These are phyloP conservation scores for Sciaenops ocellatus DNA, from an alignment of 2,797 vertebrate species.

Conservation along the genomic window DNA sequence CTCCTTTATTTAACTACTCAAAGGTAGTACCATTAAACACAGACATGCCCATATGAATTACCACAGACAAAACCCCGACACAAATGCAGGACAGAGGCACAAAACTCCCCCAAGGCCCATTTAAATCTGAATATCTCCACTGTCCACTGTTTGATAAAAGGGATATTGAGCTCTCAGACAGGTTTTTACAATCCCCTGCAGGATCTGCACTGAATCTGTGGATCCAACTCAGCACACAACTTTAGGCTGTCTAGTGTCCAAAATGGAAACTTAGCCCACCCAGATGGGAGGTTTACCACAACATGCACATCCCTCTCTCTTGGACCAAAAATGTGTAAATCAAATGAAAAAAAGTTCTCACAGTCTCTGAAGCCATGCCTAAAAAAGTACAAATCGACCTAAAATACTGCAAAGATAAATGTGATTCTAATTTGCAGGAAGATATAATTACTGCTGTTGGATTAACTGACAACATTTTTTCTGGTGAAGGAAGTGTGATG, in stretches of 20 bases:
- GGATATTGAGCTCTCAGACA: background rate
- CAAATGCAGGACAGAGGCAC: too few relatives aligned
- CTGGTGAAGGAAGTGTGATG: background rate
- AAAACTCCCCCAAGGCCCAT: background rate
- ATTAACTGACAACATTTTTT: background rate
- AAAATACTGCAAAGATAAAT: background rate
- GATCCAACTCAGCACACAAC: background rate
- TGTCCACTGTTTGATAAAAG: background rate
- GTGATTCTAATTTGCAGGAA: background rate
- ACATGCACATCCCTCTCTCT: background rate
- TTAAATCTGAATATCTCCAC: background rate
- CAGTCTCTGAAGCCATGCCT: background rate
- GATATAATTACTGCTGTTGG: background rate
- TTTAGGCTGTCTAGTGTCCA: background rate
- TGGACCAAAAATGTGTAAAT: conserved; percentile 6
- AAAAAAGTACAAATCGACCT: background rate
- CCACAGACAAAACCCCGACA: background rate
- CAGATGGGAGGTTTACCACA: background rate
- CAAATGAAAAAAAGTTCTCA: background rate
- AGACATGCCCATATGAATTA: background rate
- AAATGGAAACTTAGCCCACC: background rate
- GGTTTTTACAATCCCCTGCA: background rate
- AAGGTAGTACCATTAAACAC: background rate
- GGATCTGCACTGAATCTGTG: background rate
- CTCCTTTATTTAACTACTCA: conserved; percentile 1